phyloP scores from a whole-genome alignment of 2,113 vertebrate genomes.

The Phylloscopus trochiloides region DNA sequence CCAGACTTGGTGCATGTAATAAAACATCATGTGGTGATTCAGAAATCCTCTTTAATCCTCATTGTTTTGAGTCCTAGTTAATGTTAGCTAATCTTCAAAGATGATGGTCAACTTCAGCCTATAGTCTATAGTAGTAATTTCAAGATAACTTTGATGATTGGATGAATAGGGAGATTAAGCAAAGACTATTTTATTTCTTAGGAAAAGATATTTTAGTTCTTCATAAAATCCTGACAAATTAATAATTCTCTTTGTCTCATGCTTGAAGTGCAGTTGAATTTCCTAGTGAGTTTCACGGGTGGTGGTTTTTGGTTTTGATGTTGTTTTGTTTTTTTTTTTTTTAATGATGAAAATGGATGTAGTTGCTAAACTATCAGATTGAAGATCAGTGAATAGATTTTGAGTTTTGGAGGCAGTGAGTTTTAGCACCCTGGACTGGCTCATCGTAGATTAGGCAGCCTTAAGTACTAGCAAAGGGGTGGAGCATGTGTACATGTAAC shows the following conservation, averaged over 20 bases:
- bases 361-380: background rate
- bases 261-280: background rate
- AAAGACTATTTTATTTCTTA: background rate
- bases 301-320: background rate
- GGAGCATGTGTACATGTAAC: rapidly evolving
- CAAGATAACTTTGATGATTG: background rate
- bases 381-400: background rate
- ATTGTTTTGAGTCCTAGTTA: background rate
- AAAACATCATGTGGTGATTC: background rate
- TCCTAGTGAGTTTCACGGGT: background rate
- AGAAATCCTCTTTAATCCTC: background rate
- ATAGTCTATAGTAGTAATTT: background rate
- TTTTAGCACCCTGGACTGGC: background rate
- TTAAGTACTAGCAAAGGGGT: rapidly evolving
- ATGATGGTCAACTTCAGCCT: background rate
- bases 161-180: background rate
- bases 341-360: background rate
- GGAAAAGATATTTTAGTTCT: background rate
- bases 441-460: background rate
- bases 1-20: background rate
- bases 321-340: background rate
- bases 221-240: background rate
- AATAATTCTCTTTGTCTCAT: rapidly evolving
- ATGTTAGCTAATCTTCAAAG: background rate
- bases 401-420: background rate